Conservation (phyloP, 2,797 vertebrate genomes). For the Lagorchestes hirsutus region DNA sequence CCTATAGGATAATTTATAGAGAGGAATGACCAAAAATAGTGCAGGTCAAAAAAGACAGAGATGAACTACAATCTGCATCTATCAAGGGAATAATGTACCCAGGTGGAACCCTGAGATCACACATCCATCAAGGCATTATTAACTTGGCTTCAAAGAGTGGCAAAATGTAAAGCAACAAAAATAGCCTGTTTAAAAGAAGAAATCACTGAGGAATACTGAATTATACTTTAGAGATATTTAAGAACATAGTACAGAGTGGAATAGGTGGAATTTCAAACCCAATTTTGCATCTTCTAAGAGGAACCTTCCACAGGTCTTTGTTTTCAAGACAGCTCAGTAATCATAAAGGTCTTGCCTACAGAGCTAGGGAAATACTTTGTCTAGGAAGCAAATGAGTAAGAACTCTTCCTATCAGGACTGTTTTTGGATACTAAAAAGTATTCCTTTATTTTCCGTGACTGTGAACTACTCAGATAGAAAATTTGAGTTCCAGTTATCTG, state of each 20-base stretch:
- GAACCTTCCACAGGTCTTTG: constrained; percentile 50
- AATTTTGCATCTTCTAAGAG: constrained; percentile 40
- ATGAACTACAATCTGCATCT: neutral
- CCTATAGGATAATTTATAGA: neutral
- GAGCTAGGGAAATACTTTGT: constrained; percentile 59
- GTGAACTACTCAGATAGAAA: constrained; percentile 76
- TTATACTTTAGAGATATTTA: constrained; percentile 50
- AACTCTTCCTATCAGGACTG: constrained; percentile 62
- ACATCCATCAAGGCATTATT: neutral
- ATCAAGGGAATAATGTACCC: neutral
- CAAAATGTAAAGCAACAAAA: constrained; percentile 45
- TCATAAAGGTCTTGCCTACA: constrained; percentile 16
- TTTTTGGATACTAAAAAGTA: constrained; percentile 64
- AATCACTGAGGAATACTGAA: constrained; percentile 26
- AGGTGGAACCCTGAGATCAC: neutral
- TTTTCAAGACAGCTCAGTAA: constrained; percentile 5
- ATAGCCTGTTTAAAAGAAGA: constrained; percentile 25
- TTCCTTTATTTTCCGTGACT: constrained; percentile 76
- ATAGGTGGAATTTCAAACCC: constrained; percentile 23
- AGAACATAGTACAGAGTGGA: constrained; percentile 6
- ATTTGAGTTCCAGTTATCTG: constrained; percentile 71
- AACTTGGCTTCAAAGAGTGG: neutral
- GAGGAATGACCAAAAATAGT: neutral
- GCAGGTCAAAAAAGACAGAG: neutral
- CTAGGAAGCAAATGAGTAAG: constrained; percentile 66